A percentile compares a stretch with the other conserved stretches of the same genome.
Conservation (phyloP, 2,888 invertebrate species). For the Nomada flava region DNA sequence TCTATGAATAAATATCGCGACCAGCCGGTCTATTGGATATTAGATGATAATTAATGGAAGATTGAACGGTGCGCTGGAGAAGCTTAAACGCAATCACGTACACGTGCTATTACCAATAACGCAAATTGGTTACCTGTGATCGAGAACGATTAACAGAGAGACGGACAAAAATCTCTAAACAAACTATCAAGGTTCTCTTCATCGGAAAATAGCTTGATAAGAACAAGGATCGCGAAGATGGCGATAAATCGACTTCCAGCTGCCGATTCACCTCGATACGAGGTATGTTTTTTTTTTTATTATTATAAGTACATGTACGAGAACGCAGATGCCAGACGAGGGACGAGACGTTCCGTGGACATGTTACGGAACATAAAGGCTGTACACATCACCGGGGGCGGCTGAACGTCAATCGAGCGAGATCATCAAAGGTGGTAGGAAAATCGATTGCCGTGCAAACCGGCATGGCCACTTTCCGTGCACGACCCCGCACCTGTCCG, state of each 20-base stretch:
- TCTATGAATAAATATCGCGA: slow-evolving; percentile 21
- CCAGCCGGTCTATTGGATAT: not conserved
- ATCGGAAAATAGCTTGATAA: not conserved
- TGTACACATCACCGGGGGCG: slow-evolving; percentile 48
- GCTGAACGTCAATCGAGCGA: slow-evolving; percentile 59
- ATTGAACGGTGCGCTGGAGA: not conserved
- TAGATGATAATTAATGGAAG: slow-evolving; percentile 6
- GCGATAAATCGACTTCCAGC: slow-evolving; percentile 31
- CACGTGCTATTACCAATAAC: too few species aligned
- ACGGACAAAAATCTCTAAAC: too few species aligned
- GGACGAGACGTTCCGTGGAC: slow-evolving; percentile 50
- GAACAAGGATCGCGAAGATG: not conserved
- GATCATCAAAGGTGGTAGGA: slow-evolving; percentile 64
- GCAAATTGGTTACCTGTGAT: not conserved
- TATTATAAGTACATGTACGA: slow-evolving; percentile 28
- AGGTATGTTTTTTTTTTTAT: too few species aligned
- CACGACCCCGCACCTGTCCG: slow-evolving; percentile 61
- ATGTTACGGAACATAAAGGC: slow-evolving; percentile 44
- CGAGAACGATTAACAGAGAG: not conserved
- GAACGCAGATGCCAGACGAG: slow-evolving; percentile 53
- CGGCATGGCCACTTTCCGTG: slow-evolving; percentile 58
- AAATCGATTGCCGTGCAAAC: slow-evolving; percentile 67
- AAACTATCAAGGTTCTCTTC: too few species aligned
- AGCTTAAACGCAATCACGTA: not conserved
- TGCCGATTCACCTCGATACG: slow-evolving; percentile 29